A percentile compares a stretch with the other conserved stretches of the same genome.
Evolutionary conservation across 2,113 vertebrate species (phyloP).

Genomic region (Prunella himalayana): DNA sequence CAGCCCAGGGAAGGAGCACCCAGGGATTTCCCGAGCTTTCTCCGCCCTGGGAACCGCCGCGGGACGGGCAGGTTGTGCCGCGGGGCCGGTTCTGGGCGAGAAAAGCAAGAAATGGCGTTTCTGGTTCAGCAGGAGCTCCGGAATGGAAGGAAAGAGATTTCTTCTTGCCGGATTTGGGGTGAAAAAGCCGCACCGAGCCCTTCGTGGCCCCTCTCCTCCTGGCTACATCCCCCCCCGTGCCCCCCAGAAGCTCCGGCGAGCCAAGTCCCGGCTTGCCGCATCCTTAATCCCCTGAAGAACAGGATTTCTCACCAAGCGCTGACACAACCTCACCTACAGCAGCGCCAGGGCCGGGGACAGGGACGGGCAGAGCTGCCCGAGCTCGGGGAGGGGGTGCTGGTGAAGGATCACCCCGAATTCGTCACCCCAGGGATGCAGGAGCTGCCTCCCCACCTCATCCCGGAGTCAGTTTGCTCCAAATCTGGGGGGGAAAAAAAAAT

Average conservation of each 20-base stretch:
- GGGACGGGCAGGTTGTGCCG: not conserved
- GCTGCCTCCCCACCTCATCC: too few species aligned
- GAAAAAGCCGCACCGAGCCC: not conserved
- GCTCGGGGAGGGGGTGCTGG: not conserved
- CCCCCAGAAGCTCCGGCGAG: not conserved
- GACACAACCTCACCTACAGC: not conserved
- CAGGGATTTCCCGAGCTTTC: not conserved
- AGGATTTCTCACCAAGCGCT: not conserved
- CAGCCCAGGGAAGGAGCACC: not conserved
- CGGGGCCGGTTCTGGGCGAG: not conserved
- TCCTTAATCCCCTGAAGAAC: conserved; percentile 18
- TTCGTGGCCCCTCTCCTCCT: too few species aligned
- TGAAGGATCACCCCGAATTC: not conserved
- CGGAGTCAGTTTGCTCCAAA: not conserved
- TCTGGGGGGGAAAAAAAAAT: not conserved
- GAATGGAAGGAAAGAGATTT: not conserved
- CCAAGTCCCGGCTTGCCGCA: not conserved
- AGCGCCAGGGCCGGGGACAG: not conserved
- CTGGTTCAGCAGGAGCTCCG: not conserved
- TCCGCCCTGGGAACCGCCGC: not conserved
- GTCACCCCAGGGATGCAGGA: not conserved
- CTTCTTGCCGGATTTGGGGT: not conserved
- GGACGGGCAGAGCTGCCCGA: not conserved
- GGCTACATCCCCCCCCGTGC: not conserved
- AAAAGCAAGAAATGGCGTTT: not conserved